phyloP scores from a whole-genome alignment of 1,140 invertebrate species.

The Arion vulgaris region DNA sequence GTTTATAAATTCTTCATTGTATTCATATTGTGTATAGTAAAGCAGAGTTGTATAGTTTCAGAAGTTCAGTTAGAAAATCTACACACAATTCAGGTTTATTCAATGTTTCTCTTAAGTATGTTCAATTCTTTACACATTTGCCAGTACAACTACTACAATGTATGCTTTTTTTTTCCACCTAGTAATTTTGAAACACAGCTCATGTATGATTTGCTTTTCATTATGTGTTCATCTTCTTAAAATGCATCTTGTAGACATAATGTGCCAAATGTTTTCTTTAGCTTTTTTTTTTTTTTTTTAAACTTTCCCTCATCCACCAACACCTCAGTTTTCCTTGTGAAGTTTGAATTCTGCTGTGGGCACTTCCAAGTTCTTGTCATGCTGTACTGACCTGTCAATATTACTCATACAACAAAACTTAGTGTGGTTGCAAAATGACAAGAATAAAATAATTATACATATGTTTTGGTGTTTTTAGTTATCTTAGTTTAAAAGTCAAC shows the following conservation, averaged over 20 bases:
- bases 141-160: too few species aligned
- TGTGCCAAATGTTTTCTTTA: constrained; percentile 5
- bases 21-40: too few species aligned
- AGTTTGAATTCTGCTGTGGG: constrained; percentile 4
- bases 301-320: too few species aligned
- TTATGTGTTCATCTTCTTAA: background rate
- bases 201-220: too few species aligned
- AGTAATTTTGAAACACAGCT: too few species aligned
- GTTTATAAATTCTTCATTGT: too few species aligned
- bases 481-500: background rate
- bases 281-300: background rate
- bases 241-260: background rate
- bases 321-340: background rate
- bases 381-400: constrained; percentile 2
- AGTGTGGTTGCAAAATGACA: constrained; percentile 22
- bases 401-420: constrained; percentile 13
- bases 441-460: constrained; percentile 12
- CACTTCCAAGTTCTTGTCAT: background rate
- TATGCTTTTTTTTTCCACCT: too few species aligned
- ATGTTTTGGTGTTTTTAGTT: background rate
- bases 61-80: too few species aligned
- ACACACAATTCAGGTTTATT: too few species aligned
- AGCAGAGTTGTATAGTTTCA: too few species aligned
- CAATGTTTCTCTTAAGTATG: too few species aligned
- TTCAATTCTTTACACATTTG: too few species aligned